Evolutionary conservation across 2,797 vertebrate genomes (phyloP).

Genomic region (Diplodus puntazzo): DNA sequence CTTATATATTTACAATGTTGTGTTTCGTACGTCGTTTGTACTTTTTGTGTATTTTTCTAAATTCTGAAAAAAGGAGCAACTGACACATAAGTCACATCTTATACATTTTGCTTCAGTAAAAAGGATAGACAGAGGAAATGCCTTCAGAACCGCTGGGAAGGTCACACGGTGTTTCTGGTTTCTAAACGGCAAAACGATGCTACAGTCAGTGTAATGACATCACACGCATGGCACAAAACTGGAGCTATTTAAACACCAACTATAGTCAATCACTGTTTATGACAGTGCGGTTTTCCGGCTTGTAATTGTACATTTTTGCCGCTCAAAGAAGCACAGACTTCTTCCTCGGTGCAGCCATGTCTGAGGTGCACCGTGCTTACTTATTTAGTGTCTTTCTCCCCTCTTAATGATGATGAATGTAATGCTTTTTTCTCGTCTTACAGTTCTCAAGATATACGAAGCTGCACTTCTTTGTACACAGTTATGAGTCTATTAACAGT

Average conservation of each 20-base stretch:
- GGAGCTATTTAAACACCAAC: not conserved
- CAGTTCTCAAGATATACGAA: slow-evolving; percentile 45
- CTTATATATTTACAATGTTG: too few species aligned
- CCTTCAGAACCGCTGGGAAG: not conserved
- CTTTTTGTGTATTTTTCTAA: not conserved
- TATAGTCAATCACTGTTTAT: slow-evolving; percentile 1
- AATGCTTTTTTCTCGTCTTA: not conserved
- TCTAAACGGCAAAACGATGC: not conserved
- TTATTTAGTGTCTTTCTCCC: not conserved
- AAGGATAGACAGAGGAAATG: not conserved
- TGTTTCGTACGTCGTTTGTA: not conserved
- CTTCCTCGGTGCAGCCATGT: not conserved
- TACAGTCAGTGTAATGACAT: not conserved
- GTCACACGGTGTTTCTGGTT: too few species aligned
- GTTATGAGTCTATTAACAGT: slow-evolving; percentile 45
- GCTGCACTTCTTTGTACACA: slow-evolving; percentile 56
- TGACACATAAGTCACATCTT: not conserved
- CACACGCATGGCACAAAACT: slow-evolving; percentile 2
- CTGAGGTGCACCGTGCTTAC: not conserved
- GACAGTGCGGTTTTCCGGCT: not conserved
- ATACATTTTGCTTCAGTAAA: not conserved
- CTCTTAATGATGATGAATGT: slow-evolving; percentile 29
- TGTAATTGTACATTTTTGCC: not conserved
- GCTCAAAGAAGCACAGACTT: not conserved
- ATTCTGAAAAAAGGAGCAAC: too few species aligned